Conservation (phyloP, 2,113 vertebrate genomes). For the Scortum barcoo region DNA sequence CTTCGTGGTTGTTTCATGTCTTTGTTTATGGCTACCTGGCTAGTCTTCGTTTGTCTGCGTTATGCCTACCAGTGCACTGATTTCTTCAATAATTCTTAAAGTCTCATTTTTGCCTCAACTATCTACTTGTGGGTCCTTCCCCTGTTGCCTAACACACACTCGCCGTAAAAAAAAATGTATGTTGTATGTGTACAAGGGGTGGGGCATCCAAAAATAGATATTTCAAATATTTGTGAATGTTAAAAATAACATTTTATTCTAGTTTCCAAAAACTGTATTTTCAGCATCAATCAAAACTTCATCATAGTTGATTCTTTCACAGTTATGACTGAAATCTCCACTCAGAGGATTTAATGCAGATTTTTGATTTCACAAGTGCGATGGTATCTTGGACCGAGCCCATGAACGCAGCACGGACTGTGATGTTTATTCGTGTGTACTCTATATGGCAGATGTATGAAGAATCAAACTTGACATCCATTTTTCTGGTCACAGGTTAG, state of each 20-base stretch:
- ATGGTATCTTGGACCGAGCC: neutral
- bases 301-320: neutral
- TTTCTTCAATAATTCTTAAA: neutral
- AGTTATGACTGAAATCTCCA: neutral
- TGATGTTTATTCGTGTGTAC: conserved; percentile 3
- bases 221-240: neutral
- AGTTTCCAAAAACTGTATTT: too few species aligned
- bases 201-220: neutral
- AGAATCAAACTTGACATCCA: too few species aligned
- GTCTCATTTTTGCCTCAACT: neutral
- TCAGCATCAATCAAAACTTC: neutral
- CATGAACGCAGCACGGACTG: neutral
- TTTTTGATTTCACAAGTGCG: neutral
- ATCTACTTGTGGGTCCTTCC: neutral
- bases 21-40: neutral
- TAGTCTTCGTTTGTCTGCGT: too few species aligned
- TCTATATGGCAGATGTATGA: neutral
- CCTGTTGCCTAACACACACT: too few species aligned
- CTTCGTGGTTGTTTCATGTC: neutral
- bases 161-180: too few species aligned
- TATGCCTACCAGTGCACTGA: neutral
- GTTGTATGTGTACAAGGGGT: neutral
- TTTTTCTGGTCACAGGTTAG: neutral
- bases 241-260: neutral
- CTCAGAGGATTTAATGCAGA: neutral